These are phyloP conservation scores for Lacerta viridis DNA, from an alignment of 2,797 vertebrate genomes.

Conservation along the genomic window DNA sequence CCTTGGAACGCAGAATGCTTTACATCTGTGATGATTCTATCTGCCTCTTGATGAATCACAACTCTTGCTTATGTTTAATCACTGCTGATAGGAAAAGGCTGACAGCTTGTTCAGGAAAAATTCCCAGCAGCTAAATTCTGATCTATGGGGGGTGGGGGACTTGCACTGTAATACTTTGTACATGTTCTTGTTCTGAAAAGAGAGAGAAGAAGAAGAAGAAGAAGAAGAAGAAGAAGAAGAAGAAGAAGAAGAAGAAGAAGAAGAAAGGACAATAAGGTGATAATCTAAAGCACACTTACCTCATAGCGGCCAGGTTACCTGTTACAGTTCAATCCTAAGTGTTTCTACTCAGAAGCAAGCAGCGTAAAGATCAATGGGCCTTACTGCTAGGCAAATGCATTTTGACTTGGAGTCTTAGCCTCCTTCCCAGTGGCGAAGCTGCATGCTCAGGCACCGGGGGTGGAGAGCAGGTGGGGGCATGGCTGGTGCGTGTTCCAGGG, in stretches of 20 bases:
- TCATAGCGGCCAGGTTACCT: too few relatives aligned
- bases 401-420: background rate
- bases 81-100: constrained; percentile 77
- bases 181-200: constrained; percentile 29
- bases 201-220: background rate
- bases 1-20: constrained; percentile 73
- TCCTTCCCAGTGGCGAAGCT: too few relatives aligned
- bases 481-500: too few relatives aligned
- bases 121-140: constrained; percentile 58
- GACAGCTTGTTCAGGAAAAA: constrained; percentile 74
- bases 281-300: background rate
- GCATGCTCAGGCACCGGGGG: too few relatives aligned
- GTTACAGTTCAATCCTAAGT: too few relatives aligned
- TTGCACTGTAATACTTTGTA: constrained; percentile 56
- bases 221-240: too few relatives aligned
- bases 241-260: too few relatives aligned
- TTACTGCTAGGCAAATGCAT: background rate
- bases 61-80: constrained; percentile 78
- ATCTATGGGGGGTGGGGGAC: constrained; percentile 41
- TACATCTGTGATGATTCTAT: constrained; percentile 75
- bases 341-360: background rate
- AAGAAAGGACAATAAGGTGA: background rate
- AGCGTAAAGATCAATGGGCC: background rate
- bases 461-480: too few relatives aligned
- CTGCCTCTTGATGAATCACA: constrained; percentile 77